These are phyloP conservation scores for Aleiodes leptofemur DNA, from an alignment of 2,888 invertebrate species.

Conservation along the genomic window DNA sequence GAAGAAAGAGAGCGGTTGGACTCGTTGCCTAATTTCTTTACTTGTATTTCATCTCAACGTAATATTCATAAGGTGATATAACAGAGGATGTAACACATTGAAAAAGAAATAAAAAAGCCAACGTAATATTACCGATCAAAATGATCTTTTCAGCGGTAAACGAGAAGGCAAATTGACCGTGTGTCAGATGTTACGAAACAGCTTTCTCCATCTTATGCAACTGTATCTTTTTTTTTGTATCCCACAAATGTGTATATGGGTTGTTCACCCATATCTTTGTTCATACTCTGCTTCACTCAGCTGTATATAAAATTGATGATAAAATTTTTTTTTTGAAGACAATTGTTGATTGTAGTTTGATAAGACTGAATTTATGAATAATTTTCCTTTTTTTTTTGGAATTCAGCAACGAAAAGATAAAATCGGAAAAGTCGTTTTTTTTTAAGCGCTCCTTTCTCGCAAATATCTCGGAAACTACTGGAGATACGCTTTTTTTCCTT, in stretches of 20 bases:
- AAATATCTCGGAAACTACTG: too few species aligned
- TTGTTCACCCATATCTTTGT: slow-evolving; percentile 65
- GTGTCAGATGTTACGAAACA: slow-evolving; percentile 29
- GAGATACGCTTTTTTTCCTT: too few species aligned
- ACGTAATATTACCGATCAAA: slow-evolving; percentile 37
- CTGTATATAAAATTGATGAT: background rate
- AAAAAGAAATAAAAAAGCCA: background rate
- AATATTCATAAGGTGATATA: slow-evolving; percentile 35
- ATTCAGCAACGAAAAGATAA: too few species aligned
- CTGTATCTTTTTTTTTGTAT: slow-evolving; percentile 17
- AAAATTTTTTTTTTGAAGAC: background rate
- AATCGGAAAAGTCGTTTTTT: too few species aligned
- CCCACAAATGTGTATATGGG: slow-evolving; percentile 47
- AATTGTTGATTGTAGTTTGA: background rate
- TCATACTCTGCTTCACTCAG: slow-evolving; percentile 45
- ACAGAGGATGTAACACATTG: slow-evolving; percentile 23
- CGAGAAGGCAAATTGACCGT: slow-evolving; percentile 9
- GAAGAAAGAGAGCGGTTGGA: background rate
- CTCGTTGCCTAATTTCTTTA: background rate
- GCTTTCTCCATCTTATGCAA: slow-evolving; percentile 33
- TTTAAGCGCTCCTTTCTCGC: too few species aligned
- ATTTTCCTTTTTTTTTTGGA: too few species aligned
- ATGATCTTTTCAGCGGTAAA: slow-evolving; percentile 23
- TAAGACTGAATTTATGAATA: too few species aligned
- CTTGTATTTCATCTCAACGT: slow-evolving; percentile 1